phyloP scores from a whole-genome alignment of 2,797 vertebrate species.

The Alcedo quadribrachys region DNA sequence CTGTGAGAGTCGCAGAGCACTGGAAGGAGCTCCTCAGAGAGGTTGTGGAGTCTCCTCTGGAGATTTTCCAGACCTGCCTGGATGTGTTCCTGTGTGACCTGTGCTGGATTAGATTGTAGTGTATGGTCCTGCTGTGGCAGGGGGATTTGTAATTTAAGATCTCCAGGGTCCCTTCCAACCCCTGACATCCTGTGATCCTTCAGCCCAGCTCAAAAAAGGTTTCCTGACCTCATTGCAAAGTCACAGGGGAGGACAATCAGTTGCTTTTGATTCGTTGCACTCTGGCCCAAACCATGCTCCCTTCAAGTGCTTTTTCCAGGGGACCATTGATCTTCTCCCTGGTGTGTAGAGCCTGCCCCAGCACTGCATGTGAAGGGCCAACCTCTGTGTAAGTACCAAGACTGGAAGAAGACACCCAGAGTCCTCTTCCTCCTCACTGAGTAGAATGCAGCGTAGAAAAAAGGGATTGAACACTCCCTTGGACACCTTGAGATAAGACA shows the following conservation, averaged over 20 bases:
- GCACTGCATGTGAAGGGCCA: background rate
- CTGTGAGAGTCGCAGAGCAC: no score
- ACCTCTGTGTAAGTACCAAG: background rate
- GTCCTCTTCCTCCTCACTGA: background rate
- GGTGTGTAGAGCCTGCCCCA: background rate
- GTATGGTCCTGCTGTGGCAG: no score
- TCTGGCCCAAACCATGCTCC: background rate
- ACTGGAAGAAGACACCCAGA: background rate
- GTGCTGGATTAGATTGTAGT: no score
- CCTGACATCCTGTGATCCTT: background rate
- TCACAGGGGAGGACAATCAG: constrained; percentile 20
- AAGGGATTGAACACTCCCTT: background rate
- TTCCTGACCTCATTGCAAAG: constrained; percentile 11
- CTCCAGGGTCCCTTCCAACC: no score
- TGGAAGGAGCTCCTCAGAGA: no score
- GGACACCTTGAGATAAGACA: background rate
- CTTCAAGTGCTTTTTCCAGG: background rate
- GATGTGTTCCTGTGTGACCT: no score
- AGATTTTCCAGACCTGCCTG: no score
- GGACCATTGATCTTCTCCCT: background rate
- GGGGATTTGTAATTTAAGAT: no score
- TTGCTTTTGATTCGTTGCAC: background rate
- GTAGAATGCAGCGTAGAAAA: background rate
- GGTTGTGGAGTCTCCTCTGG: no score
- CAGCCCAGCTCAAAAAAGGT: background rate